Evolutionary conservation across 2,888 invertebrate genomes (phyloP).

Genomic region (Tetramorium bicarinatum): DNA sequence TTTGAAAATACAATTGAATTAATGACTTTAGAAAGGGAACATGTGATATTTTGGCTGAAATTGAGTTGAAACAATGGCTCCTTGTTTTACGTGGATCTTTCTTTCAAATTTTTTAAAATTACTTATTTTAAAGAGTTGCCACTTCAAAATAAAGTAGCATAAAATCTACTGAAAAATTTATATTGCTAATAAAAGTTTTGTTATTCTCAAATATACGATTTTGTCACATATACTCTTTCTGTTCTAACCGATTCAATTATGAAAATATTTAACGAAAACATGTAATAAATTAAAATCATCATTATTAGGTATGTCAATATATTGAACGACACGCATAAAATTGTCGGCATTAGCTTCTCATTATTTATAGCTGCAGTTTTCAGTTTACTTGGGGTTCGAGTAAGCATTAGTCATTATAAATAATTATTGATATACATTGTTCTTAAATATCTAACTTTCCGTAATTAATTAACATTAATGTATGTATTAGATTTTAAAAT

Average conservation of each 20-base stretch:
- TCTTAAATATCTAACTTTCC: not conserved
- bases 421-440: not conserved
- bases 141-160: no score
- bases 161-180: no score
- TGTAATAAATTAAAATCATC: not conserved
- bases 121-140: no score
- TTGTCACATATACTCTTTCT: no score
- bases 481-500: not conserved
- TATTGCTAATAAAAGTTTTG: no score
- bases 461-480: not conserved
- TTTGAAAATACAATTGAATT: no score
- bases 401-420: slow-evolving; percentile 1
- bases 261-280: not conserved
- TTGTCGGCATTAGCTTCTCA: slow-evolving; percentile 18
- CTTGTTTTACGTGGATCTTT: no score
- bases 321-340: slow-evolving; percentile 5
- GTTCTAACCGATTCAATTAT: not conserved
- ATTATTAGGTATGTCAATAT: slow-evolving; percentile 23
- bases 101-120: no score
- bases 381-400: slow-evolving; percentile 40
- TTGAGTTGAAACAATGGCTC: no score
- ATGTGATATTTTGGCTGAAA: no score
- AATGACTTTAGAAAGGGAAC: no score
- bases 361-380: not conserved
- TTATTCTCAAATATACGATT: no score